Conservation (phyloP, 2,113 vertebrate genomes). For the Excalfactoria chinensis region DNA sequence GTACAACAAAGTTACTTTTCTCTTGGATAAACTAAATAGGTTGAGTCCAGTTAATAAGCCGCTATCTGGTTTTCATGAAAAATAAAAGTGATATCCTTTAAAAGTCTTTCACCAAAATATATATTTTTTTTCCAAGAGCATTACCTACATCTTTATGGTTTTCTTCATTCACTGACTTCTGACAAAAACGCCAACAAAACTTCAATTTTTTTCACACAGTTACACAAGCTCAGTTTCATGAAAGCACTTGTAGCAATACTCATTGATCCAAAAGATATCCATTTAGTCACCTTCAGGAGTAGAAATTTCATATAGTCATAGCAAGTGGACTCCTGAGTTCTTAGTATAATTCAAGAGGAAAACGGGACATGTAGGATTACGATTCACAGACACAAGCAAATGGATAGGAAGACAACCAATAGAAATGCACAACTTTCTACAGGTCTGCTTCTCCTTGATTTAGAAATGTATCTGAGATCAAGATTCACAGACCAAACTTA, state of each 20-base stretch:
- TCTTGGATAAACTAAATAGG: constrained; percentile 26
- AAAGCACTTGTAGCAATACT: background rate
- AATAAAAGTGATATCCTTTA: background rate
- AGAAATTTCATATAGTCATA: background rate
- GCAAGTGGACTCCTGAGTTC: background rate
- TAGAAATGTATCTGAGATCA: background rate
- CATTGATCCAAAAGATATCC: background rate
- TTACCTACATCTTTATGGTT: background rate
- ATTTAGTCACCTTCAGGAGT: background rate
- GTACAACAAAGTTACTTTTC: background rate
- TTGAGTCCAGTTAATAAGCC: background rate
- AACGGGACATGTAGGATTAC: background rate
- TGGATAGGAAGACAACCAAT: background rate
- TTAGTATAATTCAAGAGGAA: background rate
- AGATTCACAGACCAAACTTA: background rate
- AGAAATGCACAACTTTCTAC: rapidly evolving
- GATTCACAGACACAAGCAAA: background rate
- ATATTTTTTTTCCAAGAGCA: background rate
- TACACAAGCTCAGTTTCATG: background rate
- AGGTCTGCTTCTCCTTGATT: background rate
- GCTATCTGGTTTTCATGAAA: background rate
- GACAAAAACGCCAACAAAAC: background rate
- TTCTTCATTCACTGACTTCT: background rate
- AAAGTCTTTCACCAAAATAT: background rate
- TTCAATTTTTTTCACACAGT: background rate